phyloP scores from a whole-genome alignment of 1,140 invertebrate species.

The Vollenhovia emeryi region DNA sequence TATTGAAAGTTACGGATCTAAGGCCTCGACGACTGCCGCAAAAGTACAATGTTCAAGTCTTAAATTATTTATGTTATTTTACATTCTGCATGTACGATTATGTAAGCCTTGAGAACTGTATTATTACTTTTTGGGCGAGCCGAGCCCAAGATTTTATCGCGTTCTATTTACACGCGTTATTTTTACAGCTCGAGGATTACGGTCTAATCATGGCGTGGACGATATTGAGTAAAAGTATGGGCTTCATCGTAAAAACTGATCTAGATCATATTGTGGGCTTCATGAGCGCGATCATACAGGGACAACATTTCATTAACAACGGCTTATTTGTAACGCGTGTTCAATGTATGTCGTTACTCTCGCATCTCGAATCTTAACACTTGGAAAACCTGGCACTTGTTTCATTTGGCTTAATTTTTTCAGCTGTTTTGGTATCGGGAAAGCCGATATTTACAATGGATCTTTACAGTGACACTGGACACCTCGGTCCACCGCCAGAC shows the following conservation, averaged over 20 bases:
- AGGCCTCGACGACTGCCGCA: constrained; percentile 74
- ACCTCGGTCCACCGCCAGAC: constrained; percentile 72
- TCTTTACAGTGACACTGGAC: constrained; percentile 74
- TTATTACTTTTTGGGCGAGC: constrained; percentile 41
- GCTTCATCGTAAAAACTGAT: constrained; percentile 88
- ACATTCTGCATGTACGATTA: constrained; percentile 23
- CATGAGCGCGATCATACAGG: constrained; percentile 86
- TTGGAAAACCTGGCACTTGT: background rate
- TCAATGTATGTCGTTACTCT: constrained; percentile 87
- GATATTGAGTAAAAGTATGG: constrained; percentile 86
- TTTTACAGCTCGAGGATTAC: constrained; percentile 88
- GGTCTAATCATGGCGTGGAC: constrained; percentile 89
- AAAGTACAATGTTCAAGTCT: constrained; percentile 74
- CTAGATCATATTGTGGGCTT: constrained; percentile 88
- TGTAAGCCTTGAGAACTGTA: constrained; percentile 2
- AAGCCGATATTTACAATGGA: constrained; percentile 81
- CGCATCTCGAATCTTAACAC: constrained; percentile 83
- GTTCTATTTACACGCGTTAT: background rate
- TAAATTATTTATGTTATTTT: constrained; percentile 21
- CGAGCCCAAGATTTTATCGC: background rate
- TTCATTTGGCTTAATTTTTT: constrained; percentile 59
- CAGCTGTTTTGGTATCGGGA: constrained; percentile 86
- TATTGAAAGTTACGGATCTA: constrained; percentile 77
- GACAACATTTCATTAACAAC: constrained; percentile 88
- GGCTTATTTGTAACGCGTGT: constrained; percentile 87